phyloP scores from a whole-genome alignment of 2,888 invertebrate genomes.

The Alentia gelatinosa region DNA sequence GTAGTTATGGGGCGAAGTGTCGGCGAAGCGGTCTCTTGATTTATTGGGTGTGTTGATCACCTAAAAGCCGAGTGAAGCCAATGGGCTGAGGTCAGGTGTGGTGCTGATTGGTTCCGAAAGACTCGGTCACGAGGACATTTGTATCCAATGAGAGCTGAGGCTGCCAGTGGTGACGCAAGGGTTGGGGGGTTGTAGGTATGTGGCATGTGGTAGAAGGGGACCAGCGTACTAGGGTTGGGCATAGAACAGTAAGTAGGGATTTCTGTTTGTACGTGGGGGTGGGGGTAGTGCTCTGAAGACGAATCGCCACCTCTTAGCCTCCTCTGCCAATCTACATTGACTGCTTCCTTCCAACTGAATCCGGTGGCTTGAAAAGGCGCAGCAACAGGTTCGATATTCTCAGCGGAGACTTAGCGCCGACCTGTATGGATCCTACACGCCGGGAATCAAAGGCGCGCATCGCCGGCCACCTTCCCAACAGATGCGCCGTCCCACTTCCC shows the following conservation, averaged over 20 bases:
- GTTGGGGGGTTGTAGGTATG: neutral
- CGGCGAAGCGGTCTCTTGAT: neutral
- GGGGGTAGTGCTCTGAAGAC: neutral
- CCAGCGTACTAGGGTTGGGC: neutral
- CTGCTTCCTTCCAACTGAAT: neutral
- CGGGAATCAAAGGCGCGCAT: constrained; percentile 12
- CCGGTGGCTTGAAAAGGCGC: neutral
- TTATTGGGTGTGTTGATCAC: neutral
- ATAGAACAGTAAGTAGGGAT: no score
- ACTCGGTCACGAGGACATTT: neutral
- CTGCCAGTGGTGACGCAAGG: no score
- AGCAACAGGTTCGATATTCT: constrained; percentile 53
- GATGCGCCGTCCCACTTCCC: no score
- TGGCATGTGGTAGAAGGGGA: neutral
- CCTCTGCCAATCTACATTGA: constrained; percentile 23
- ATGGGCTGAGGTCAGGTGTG: neutral
- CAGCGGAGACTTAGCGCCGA: neutral
- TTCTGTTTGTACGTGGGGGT: neutral
- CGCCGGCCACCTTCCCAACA: no score
- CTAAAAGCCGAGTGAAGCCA: neutral
- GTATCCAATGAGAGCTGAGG: neutral
- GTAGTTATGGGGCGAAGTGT: neutral
- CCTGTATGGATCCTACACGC: constrained; percentile 25
- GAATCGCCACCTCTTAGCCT: neutral
- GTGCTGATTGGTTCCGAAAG: neutral